These are phyloP conservation scores for Nothocercus nigrocapillus DNA, from an alignment of 2,113 vertebrate species.

Conservation along the genomic window DNA sequence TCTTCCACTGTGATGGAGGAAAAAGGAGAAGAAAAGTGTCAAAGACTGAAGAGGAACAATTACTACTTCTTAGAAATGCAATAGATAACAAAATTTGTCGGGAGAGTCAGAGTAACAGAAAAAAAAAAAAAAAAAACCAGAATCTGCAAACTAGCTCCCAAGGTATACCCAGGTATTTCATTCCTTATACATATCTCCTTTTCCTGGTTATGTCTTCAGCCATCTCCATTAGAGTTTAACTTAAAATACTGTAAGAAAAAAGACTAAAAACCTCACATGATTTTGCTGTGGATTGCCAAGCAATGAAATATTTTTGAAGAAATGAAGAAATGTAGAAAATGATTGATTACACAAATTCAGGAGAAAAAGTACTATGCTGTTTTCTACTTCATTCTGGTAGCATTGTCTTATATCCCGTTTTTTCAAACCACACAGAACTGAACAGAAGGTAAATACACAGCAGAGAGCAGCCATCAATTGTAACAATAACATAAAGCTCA, in stretches of 20 bases:
- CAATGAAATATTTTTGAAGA: background rate
- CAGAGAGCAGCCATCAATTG: background rate
- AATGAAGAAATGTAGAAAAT: background rate
- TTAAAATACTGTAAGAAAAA: background rate
- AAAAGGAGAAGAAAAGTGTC: background rate
- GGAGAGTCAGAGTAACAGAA: background rate
- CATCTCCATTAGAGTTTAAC: background rate
- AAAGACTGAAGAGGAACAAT: background rate
- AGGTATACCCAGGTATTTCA: background rate
- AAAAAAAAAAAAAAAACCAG: accelerated
- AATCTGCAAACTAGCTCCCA: background rate
- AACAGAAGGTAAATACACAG: background rate
- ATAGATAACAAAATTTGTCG: background rate
- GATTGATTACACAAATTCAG: background rate
- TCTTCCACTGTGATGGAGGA: background rate
- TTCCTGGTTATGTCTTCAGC: background rate
- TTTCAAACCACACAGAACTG: background rate
- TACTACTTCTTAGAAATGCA: background rate
- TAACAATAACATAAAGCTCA: background rate
- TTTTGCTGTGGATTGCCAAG: background rate
- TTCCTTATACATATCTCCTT: background rate
- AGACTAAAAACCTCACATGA: background rate
- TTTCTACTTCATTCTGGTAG: background rate
- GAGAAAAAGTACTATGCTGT: background rate
- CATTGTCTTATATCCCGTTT: background rate